Evolutionary conservation across 2,888 invertebrate genomes (phyloP), one percentile per base, ranked within the genome.

Genomic region (Metallyticus violacea): DNA sequence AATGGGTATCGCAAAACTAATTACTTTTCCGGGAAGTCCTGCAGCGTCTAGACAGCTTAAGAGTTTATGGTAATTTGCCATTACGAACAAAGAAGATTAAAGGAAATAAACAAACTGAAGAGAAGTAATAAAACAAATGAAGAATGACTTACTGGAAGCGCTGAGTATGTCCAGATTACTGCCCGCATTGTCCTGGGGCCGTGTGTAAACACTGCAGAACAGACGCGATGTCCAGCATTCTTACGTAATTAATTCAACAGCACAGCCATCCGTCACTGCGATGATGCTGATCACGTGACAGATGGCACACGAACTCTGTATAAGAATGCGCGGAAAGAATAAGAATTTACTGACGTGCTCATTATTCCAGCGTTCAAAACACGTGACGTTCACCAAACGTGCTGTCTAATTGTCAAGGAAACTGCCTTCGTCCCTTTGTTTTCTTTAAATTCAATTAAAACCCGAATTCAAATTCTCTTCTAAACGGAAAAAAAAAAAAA

Each of bases 261-360:
- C 15, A 62, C 15, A 4, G 22, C 40, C 40, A 62, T 62, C 2
- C 40, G 40, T 62, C 40, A 62, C 22, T 22, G 15, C 40, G 15
- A 62, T 15, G 40, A 62, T 62, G 40, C 40, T 22, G 22, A 22
- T 7, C 80, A 81, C 82, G 82, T 77, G 86, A 86, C 86, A 86
- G 86, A 25, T 86, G 86, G 86, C 82, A 82, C 86, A 86, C 86
- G 82, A 30, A 30, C 40, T 77, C 15, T n/a, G 7, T n/a, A n/a
- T n/a, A 30, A 22, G 62, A 27, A 79, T 30, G 26, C 40, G 40
- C 9, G 40, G 40, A 22, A 15, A 15, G 40, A 62, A 62, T 62
- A 62, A 15, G 15, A 62, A 62, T 62, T 62, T 22, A 62, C 9
- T 62, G 22, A 62, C 22, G 40, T 15, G 40, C 15, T 15, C 15